Evolutionary conservation across 2,113 vertebrate genomes (phyloP), one percentile per base, ranked within the genome.

Genomic region (Misgurnus mizolepis): DNA sequence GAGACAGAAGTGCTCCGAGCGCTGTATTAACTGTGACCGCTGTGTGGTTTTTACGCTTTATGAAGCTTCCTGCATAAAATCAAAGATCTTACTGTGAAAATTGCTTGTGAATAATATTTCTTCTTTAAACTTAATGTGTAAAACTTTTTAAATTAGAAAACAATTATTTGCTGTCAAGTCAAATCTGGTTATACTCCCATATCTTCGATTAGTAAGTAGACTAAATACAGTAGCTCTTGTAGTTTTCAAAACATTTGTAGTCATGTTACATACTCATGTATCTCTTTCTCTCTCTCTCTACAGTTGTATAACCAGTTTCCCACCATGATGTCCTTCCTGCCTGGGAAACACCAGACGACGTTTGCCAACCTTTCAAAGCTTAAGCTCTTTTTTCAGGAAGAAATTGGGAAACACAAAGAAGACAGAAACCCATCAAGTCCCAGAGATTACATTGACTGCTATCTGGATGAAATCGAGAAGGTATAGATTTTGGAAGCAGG

Each of bases 371-470:
- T 81, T 17, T 34, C 70, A 47, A 81, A 81, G 43, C 40, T 81
- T 5, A 75, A 81, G 53, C 9, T 49, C 22, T 81, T 81, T 67
- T 75, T 75, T 58, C 71, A 61, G 64, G 71, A 75, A 3, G 79
- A 81, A 60, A 75, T 81, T 15, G 11, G 10, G 0, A 67, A 47
- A 50, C 79, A 81, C 71, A 75, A 17, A 58, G 50, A 47, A 22
- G 71, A 81, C 70, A 40, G 79, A 58, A 60, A 67, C 64, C 61
- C 64, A 18, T 56, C 41, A 41, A 27, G 10, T 14, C 79, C 79
- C 7, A 67, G 79, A 67, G 79, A 81, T 18, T 81, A 81, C 64
- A 75, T 81, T 12, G 79, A 81, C 64, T 81, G 71, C 40, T 81
- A 81, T 58, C 53, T 81, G 41, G 62, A 81, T 8, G 79, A 81